Evolutionary conservation across 2,113 vertebrate genomes (phyloP).

Genomic region (Malaclemys terrapin): DNA sequence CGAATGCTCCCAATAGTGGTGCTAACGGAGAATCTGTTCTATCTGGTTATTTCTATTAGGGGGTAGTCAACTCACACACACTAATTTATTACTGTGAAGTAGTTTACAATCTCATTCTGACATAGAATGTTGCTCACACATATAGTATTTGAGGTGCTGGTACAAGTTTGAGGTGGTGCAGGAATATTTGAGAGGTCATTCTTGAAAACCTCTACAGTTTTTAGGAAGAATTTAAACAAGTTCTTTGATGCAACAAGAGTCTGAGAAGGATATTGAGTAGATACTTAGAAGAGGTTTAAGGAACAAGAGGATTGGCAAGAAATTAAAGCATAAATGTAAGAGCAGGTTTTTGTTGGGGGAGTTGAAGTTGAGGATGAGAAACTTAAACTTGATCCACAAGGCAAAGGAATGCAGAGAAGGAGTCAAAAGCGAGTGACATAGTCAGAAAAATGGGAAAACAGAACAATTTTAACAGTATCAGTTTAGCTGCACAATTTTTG

Average conservation of each 20-base stretch:
- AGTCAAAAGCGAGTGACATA: background rate
- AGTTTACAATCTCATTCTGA: background rate
- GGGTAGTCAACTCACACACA: background rate
- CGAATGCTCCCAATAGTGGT: background rate
- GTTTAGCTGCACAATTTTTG: background rate
- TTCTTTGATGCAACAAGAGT: accelerated
- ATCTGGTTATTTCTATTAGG: background rate
- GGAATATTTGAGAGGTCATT: background rate
- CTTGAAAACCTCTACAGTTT: background rate
- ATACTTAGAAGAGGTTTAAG: background rate
- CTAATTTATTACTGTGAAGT: background rate
- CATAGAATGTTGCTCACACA: accelerated
- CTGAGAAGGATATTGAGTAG: accelerated
- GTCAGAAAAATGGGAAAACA: background rate
- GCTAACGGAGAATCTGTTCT: background rate
- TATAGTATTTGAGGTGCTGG: accelerated
- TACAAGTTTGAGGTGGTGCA: accelerated
- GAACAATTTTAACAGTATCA: accelerated
- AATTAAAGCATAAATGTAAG: background rate
- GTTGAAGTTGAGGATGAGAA: background rate
- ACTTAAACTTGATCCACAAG: background rate
- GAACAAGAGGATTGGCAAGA: background rate
- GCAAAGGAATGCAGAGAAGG: background rate
- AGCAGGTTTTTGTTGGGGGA: background rate
- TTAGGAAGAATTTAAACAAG: background rate